Conservation (phyloP, 2,797 vertebrate species). For the Mycteria americana region DNA sequence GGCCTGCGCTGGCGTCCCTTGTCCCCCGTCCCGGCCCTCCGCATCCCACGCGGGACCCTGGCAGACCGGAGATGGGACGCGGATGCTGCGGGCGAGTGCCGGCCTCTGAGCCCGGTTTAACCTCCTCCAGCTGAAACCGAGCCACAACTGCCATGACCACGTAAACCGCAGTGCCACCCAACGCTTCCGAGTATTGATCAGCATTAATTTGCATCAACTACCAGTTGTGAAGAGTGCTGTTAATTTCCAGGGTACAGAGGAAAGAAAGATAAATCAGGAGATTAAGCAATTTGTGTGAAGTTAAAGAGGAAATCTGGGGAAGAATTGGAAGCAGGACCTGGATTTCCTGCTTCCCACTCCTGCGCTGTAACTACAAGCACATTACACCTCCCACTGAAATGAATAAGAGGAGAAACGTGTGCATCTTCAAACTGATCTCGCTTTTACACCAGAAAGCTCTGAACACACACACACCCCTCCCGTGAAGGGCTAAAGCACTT, state of each 20-base stretch:
- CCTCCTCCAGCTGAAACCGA: neutral
- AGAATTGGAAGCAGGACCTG: neutral
- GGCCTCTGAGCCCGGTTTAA: rapidly evolving
- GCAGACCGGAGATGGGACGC: rapidly evolving
- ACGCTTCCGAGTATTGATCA: rapidly evolving
- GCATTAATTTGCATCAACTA: rapidly evolving
- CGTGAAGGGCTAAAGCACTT: neutral
- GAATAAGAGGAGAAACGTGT: neutral
- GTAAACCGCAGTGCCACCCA: rapidly evolving
- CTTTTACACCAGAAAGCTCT: neutral
- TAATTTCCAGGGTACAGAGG: rapidly evolving
- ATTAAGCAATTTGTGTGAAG: neutral
- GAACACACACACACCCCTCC: rapidly evolving
- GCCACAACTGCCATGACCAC: rapidly evolving
- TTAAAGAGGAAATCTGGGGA: neutral
- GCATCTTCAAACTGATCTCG: neutral
- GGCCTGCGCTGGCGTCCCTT: too few species aligned
- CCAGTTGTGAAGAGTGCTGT: rapidly evolving
- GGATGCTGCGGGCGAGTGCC: rapidly evolving
- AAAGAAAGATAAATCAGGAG: neutral
- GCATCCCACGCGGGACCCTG: neutral
- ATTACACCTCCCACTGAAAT: neutral
- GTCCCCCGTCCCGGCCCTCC: neutral
- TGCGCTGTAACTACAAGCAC: neutral
- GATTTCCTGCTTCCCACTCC: neutral